Evolutionary conservation across 2,888 invertebrate genomes (phyloP).

Genomic region (Odontocerum albicorne): DNA sequence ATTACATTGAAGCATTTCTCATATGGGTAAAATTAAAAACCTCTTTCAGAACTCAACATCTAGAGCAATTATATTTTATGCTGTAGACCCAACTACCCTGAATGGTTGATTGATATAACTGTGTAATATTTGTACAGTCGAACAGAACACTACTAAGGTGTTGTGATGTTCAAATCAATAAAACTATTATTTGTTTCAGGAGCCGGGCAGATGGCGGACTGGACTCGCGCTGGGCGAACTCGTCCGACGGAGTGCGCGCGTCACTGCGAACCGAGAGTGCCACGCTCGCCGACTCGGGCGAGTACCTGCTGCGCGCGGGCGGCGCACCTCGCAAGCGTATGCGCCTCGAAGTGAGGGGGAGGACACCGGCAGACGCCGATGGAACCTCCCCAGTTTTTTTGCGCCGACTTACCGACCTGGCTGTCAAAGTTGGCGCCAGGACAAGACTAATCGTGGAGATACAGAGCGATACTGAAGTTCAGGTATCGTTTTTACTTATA

Average conservation of each 20-base stretch:
- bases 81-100: too few relatives aligned
- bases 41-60: too few relatives aligned
- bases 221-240: conserved; percentile 59
- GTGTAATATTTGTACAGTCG: too few relatives aligned
- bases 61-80: too few relatives aligned
- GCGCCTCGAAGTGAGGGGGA: conserved; percentile 43
- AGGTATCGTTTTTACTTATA: conserved; percentile 57
- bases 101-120: too few relatives aligned
- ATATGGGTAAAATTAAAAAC: too few relatives aligned
- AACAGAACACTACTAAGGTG: too few relatives aligned
- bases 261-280: conserved; percentile 80
- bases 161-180: too few relatives aligned
- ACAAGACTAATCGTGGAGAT: conserved; percentile 85
- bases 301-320: conserved; percentile 71
- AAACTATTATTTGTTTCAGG: conserved; percentile 37
- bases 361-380: conserved; percentile 43
- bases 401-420: conserved; percentile 80
- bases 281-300: conserved; percentile 70
- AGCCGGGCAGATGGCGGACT: conserved; percentile 62
- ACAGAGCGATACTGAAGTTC: conserved; percentile 74
- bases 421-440: conserved; percentile 87
- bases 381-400: conserved; percentile 73
- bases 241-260: conserved; percentile 61
- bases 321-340: conserved; percentile 64
- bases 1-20: too few relatives aligned